These are phyloP conservation scores for Diarsia brunnea DNA, from an alignment of 2,888 invertebrate genomes.

Conservation along the genomic window DNA sequence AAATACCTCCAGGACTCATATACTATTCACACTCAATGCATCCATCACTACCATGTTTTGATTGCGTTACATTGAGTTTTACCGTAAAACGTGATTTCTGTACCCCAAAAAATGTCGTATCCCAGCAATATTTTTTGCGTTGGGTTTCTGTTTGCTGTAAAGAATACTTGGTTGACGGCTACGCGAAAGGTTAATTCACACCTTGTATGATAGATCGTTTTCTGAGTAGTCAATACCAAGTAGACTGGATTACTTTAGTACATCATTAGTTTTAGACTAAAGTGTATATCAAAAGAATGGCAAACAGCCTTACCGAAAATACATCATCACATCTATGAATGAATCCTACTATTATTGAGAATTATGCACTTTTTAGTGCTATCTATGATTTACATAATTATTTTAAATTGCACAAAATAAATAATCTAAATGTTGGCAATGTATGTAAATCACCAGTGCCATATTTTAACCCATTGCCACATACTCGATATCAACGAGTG, in stretches of 20 bases:
- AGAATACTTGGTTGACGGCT: too few relatives aligned
- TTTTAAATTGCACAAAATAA: conserved; percentile 39
- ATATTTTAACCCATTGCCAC: neutral
- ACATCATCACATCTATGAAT: neutral
- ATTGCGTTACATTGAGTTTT: too few relatives aligned
- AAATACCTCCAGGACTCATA: too few relatives aligned
- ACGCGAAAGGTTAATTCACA: too few relatives aligned
- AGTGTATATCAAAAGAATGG: neutral
- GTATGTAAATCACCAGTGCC: neutral
- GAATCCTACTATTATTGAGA: neutral
- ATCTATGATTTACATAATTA: neutral
- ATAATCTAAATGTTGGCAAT: neutral
- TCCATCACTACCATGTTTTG: too few relatives aligned
- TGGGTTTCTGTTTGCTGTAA: too few relatives aligned
- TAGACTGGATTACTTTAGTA: neutral
- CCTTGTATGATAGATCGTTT: too few relatives aligned
- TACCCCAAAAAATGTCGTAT: too few relatives aligned
- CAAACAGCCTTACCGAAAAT: neutral
- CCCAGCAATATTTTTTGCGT: too few relatives aligned
- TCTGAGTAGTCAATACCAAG: conserved; percentile 10
- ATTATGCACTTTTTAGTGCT: neutral
- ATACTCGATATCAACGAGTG: neutral
- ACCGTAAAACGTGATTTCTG: too few relatives aligned
- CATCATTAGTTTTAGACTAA: neutral
- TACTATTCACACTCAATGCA: too few relatives aligned